These are phyloP conservation scores for Melanotaenia nigrans DNA, from an alignment of 2,797 vertebrate genomes.

Conservation along the genomic window DNA sequence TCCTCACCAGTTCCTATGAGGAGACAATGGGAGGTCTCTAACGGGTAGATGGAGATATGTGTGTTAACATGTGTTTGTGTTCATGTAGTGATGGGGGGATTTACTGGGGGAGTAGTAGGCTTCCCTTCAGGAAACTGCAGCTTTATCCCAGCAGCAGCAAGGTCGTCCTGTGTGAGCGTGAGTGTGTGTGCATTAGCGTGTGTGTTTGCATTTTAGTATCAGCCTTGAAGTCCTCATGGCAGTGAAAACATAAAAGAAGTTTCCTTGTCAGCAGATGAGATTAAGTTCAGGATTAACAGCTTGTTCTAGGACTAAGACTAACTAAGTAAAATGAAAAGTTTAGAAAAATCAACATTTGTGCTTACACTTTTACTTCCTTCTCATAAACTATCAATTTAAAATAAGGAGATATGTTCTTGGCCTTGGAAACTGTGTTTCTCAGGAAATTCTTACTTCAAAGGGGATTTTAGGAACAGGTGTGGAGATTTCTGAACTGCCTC, in stretches of 20 bases:
- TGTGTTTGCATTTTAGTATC: slow-evolving; percentile 6
- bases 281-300: slow-evolving; percentile 24
- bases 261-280: slow-evolving; percentile 6
- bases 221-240: slow-evolving; percentile 30
- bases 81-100: slow-evolving; percentile 38
- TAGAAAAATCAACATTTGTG: slow-evolving; percentile 1
- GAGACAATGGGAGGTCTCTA: slow-evolving; percentile 82
- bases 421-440: background rate
- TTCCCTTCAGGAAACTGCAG: slow-evolving; percentile 83
- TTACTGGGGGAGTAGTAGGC: slow-evolving; percentile 62
- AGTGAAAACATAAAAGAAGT: slow-evolving; percentile 30
- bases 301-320: slow-evolving; percentile 23
- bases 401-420: slow-evolving; percentile 3
- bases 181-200: background rate
- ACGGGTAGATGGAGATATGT: slow-evolving; percentile 55
- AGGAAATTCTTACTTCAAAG: background rate
- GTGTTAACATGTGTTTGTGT: slow-evolving; percentile 44
- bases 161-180: slow-evolving; percentile 35
- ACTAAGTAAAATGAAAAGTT: slow-evolving; percentile 6
- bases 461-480: background rate
- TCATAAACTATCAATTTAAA: background rate
- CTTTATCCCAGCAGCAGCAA: slow-evolving; percentile 71
- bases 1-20: slow-evolving; percentile 60
- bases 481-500: background rate
- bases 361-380: background rate